Percentiles rank a stretch among this genome's conserved stretches.
Conservation (phyloP, 2,113 vertebrate genomes). For the Natator depressus region DNA sequence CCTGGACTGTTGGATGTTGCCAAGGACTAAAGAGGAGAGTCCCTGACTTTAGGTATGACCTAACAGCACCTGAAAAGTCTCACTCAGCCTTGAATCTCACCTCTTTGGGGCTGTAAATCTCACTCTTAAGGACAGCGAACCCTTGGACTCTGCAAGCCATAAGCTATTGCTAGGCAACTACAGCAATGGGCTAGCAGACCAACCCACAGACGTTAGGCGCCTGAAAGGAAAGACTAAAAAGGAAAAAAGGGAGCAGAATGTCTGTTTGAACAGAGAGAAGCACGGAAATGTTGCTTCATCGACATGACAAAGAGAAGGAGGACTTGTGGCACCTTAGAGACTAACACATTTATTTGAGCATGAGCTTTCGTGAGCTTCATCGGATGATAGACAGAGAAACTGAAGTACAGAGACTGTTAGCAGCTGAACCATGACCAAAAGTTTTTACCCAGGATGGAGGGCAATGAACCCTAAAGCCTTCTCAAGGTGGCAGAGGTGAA, state of each 20-base stretch:
- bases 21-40: too few relatives aligned
- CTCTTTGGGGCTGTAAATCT: too few relatives aligned
- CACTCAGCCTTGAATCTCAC: too few relatives aligned
- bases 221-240: not conserved
- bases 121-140: too few relatives aligned
- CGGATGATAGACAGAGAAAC: not conserved
- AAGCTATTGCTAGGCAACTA: not conserved
- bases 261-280: not conserved
- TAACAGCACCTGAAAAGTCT: too few relatives aligned
- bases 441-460: not conserved
- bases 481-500: too few relatives aligned
- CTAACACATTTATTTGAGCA: too few relatives aligned
- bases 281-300: not conserved
- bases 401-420: not conserved
- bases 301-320: not conserved
- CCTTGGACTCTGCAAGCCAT: not conserved
- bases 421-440: not conserved
- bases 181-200: not conserved
- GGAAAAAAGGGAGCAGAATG: not conserved
- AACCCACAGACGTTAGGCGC: not conserved
- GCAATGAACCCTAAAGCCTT: too few relatives aligned
- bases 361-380: too few relatives aligned
- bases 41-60: too few relatives aligned
- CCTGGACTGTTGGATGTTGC: too few relatives aligned
- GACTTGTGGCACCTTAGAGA: too few relatives aligned